Evolutionary conservation across 35 echinoderm and acorn worm species (phyloP).

Genomic region (Nesometra sesokonis): DNA sequence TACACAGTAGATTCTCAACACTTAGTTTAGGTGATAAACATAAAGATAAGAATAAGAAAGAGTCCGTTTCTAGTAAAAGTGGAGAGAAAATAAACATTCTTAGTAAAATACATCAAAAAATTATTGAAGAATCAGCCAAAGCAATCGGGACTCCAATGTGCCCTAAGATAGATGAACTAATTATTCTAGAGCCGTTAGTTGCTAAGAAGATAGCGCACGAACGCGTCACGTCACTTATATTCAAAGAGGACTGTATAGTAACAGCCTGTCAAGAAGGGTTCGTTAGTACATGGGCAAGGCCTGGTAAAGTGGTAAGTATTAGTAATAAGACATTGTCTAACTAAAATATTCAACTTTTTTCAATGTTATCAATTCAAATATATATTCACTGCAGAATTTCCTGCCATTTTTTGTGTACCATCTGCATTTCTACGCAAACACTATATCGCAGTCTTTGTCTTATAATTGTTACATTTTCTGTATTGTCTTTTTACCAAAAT

Average conservation of each 20-base stretch:
- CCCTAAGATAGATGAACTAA: conserved; percentile 79
- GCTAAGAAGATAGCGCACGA: conserved; percentile 95
- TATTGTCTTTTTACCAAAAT: too few species aligned
- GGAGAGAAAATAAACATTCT: conserved; percentile 61
- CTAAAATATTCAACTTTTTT: too few species aligned
- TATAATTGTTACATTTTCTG: too few species aligned
- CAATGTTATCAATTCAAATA: too few species aligned
- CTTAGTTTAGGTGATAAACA: conserved; percentile 74
- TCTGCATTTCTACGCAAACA: too few species aligned
- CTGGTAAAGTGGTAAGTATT: conserved; percentile 98
- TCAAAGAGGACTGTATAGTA: conserved; percentile 89
- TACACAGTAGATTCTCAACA: conserved; percentile 58
- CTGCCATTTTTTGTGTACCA: too few species aligned
- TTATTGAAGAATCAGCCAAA: conserved; percentile 63
- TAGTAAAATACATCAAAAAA: conserved; percentile 82
- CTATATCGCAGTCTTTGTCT: too few species aligned
- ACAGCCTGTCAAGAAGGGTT: conserved; percentile 95
- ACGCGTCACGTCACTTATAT: conserved; percentile 74
- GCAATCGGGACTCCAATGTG: conserved; percentile 78
- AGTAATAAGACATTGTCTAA: too few species aligned
- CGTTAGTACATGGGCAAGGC: conserved; percentile 93
- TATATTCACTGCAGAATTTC: too few species aligned
- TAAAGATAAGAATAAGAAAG: conserved; percentile 89
- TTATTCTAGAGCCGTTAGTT: conserved; percentile 75
- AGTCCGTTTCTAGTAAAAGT: conserved; percentile 77